These are phyloP conservation scores for Deroptyus accipitrinus DNA, from an alignment of 2,113 vertebrate genomes.

Conservation along the genomic window DNA sequence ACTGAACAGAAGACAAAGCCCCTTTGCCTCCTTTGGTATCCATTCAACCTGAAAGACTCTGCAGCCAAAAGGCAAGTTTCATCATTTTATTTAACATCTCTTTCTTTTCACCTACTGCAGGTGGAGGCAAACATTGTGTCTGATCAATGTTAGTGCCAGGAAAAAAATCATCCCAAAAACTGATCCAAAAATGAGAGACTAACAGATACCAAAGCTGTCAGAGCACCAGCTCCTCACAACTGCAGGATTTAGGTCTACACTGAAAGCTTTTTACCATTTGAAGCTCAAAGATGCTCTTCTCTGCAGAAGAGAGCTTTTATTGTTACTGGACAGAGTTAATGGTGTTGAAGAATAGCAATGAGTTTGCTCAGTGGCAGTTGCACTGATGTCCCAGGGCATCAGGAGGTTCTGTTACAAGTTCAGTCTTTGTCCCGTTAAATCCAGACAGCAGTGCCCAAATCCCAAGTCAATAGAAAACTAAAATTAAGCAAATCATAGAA, in stretches of 20 bases:
- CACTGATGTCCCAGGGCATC: neutral
- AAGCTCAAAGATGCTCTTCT: neutral
- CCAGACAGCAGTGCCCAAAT: neutral
- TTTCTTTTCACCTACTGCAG: neutral
- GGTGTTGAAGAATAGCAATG: neutral
- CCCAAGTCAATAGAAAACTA: neutral
- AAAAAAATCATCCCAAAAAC: neutral
- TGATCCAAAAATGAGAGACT: neutral
- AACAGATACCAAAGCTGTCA: neutral
- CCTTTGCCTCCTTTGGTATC: neutral
- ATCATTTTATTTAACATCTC: constrained; percentile 37
- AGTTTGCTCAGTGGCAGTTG: neutral
- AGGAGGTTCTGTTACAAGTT: neutral
- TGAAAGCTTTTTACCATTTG: neutral
- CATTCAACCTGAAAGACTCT: neutral
- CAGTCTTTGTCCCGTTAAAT: neutral
- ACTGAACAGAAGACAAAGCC: neutral
- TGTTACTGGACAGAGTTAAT: neutral
- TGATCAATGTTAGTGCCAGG: constrained; percentile 4
- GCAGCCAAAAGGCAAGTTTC: neutral
- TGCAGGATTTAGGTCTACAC: neutral
- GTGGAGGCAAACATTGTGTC: neutral
- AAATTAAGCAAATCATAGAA: constrained; percentile 41
- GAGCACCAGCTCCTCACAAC: neutral
- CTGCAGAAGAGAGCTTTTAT: neutral